These are phyloP conservation scores for Craniophora ligustri DNA, from an alignment of 2,888 invertebrate species.

Conservation along the genomic window DNA sequence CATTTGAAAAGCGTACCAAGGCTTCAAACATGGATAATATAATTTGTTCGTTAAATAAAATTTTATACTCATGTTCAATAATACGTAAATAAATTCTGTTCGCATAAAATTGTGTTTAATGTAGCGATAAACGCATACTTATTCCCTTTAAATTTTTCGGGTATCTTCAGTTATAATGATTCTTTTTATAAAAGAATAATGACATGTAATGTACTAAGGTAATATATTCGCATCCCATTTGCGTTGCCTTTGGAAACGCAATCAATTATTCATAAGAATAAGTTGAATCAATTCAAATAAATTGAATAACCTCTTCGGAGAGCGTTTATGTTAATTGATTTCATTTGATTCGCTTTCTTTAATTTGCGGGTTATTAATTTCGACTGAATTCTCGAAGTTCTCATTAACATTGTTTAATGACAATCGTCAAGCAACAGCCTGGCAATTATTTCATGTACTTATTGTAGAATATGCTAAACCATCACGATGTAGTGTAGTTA, in stretches of 20 bases:
- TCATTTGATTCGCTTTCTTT: slow-evolving; percentile 22
- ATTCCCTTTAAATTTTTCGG: slow-evolving; percentile 5
- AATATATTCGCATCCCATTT: slow-evolving; percentile 32
- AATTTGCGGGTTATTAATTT: slow-evolving; percentile 6
- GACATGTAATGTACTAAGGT: slow-evolving; percentile 6
- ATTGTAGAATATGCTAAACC: too few relatives aligned
- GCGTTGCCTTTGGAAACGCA: slow-evolving; percentile 18
- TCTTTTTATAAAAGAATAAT: slow-evolving; percentile 23
- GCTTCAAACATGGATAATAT: slow-evolving; percentile 15
- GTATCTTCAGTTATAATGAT: slow-evolving; percentile 15
- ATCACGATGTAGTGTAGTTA: too few relatives aligned
- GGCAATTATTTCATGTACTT: too few relatives aligned
- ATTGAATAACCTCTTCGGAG: slow-evolving; percentile 11
- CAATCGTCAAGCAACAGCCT: slow-evolving; percentile 7
- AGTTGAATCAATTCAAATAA: slow-evolving; percentile 30
- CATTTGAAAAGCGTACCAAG: too few relatives aligned
- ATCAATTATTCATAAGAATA: slow-evolving; percentile 45
- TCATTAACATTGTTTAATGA: slow-evolving; percentile 16
- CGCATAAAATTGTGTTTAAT: slow-evolving; percentile 4
- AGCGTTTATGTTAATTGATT: slow-evolving; percentile 30
- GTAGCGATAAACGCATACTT: neutral
- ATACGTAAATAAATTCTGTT: slow-evolving; percentile 15
- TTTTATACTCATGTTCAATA: slow-evolving; percentile 17
- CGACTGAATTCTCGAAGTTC: neutral
- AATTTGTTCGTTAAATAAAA: slow-evolving; percentile 4